phyloP scores from a whole-genome alignment of 64 coral and sea anemone genomes.

The Anthopleura sola region DNA sequence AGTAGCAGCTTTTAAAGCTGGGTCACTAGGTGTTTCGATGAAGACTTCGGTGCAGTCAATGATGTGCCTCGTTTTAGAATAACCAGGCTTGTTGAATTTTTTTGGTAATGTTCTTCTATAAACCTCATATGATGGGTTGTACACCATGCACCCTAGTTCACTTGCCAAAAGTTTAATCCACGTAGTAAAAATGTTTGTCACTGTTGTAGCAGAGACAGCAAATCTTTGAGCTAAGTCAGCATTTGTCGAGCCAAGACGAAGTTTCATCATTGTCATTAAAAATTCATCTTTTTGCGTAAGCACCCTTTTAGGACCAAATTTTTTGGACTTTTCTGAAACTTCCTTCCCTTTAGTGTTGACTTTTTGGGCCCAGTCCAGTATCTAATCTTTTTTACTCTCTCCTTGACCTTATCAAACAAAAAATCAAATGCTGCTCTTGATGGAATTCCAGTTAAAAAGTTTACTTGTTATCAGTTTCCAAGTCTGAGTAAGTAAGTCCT shows the following conservation, averaged over 20 bases:
- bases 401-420: constrained; percentile 29
- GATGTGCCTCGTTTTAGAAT: constrained; percentile 19
- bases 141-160: constrained; percentile 16
- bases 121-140: constrained; percentile 30
- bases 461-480: constrained; percentile 17
- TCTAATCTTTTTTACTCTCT: constrained; percentile 24
- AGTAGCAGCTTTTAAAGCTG: constrained; percentile 6
- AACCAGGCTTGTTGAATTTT: constrained; percentile 47
- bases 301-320: constrained; percentile 33
- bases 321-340: constrained; percentile 42
- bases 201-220: neutral
- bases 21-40: constrained; percentile 44
- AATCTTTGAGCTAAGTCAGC: constrained; percentile 32
- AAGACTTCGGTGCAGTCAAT: constrained; percentile 42
- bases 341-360: constrained; percentile 13
- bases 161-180: constrained; percentile 37
- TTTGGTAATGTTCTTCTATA: constrained; percentile 3
- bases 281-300: constrained; percentile 32
- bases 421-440: constrained; percentile 40
- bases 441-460: constrained; percentile 34
- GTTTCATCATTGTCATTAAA: constrained; percentile 49
- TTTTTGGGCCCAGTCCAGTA: constrained; percentile 44
- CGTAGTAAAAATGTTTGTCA: constrained; percentile 23
- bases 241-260: constrained; percentile 38
- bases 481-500: neutral